A percentile compares a stretch with the other conserved stretches of the same genome.
These are phyloP conservation scores for Lytechinus pictus DNA, from an alignment of 35 echinoderm and acorn worm genomes.

Conservation along the genomic window DNA sequence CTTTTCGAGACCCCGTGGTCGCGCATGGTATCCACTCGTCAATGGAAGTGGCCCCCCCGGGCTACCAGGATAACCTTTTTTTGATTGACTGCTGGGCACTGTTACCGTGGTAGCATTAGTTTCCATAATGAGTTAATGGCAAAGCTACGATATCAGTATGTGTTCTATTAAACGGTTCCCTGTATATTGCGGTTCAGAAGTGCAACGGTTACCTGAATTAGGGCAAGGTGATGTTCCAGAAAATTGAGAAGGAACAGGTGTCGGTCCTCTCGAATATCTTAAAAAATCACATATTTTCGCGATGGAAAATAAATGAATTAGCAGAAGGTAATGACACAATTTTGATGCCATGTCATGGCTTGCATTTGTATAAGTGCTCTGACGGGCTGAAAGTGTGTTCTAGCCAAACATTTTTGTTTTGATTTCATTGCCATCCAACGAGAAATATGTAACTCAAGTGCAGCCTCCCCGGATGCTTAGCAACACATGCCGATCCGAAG, in stretches of 20 bases:
- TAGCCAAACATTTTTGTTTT: not conserved
- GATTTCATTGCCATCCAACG: not conserved
- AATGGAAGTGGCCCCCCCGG: too few relatives aligned
- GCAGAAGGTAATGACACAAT: not conserved
- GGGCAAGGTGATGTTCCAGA: not conserved
- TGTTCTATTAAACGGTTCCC: too few relatives aligned
- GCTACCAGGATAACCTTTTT: too few relatives aligned
- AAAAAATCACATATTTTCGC: not conserved
- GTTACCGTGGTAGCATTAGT: too few relatives aligned
- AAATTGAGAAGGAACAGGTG: slow-evolving; percentile 2
- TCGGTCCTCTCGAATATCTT: not conserved
- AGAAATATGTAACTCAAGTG: slow-evolving; percentile 5
- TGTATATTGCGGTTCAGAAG: not conserved
- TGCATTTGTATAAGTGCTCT: not conserved
- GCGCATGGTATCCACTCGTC: too few relatives aligned
- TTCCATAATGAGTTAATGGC: too few relatives aligned
- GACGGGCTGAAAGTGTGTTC: not conserved
- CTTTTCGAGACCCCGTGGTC: too few relatives aligned
- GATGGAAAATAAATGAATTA: not conserved
- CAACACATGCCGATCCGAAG: not conserved
- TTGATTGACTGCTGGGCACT: too few relatives aligned
- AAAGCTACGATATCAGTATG: too few relatives aligned
- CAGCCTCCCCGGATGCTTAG: not conserved
- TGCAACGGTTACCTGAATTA: not conserved
- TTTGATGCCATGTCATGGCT: not conserved